Evolutionary conservation across 1,140 invertebrate species (phyloP).

Genomic region (Apocrypta bakeri): DNA sequence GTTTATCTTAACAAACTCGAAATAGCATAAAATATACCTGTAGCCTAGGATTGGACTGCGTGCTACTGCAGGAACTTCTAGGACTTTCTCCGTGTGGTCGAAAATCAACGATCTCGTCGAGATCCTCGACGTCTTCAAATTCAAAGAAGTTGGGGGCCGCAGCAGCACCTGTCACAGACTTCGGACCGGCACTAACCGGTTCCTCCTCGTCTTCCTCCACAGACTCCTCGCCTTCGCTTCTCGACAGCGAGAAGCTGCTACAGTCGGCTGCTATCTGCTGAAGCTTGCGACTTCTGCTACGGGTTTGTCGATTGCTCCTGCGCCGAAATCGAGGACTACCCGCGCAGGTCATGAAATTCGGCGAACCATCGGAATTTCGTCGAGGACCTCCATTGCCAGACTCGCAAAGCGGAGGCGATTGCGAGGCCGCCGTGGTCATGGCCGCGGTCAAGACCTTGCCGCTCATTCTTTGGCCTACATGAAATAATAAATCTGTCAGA

Average conservation of each 20-base stretch:
- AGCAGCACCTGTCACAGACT: too few species aligned
- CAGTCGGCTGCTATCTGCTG: slow-evolving; percentile 33
- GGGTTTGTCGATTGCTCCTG: slow-evolving; percentile 19
- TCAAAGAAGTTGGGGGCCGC: slow-evolving; percentile 57
- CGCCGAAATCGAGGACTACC: slow-evolving; percentile 67
- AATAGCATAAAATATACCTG: slow-evolving; percentile 9
- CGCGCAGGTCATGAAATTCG: slow-evolving; percentile 68
- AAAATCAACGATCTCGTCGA: slow-evolving; percentile 72
- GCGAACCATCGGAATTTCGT: slow-evolving; percentile 70
- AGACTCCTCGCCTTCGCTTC: slow-evolving; percentile 67
- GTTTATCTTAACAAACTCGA: too few species aligned
- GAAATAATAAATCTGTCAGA: too few species aligned
- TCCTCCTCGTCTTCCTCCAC: slow-evolving; percentile 65
- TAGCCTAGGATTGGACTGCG: neutral
- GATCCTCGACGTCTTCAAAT: slow-evolving; percentile 69
- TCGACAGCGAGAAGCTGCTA: slow-evolving; percentile 61
- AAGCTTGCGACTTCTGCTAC: slow-evolving; percentile 41
- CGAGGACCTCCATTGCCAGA: slow-evolving; percentile 49
- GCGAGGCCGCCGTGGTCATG: slow-evolving; percentile 45
- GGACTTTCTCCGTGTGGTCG: slow-evolving; percentile 69
- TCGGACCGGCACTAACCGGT: neutral
- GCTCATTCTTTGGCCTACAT: slow-evolving; percentile 36
- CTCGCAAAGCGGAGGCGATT: neutral
- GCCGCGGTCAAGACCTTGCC: slow-evolving; percentile 53
- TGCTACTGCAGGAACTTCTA: neutral